Evolutionary conservation across 1,140 invertebrate genomes (phyloP).

Genomic region (Bradynema listronoti): DNA sequence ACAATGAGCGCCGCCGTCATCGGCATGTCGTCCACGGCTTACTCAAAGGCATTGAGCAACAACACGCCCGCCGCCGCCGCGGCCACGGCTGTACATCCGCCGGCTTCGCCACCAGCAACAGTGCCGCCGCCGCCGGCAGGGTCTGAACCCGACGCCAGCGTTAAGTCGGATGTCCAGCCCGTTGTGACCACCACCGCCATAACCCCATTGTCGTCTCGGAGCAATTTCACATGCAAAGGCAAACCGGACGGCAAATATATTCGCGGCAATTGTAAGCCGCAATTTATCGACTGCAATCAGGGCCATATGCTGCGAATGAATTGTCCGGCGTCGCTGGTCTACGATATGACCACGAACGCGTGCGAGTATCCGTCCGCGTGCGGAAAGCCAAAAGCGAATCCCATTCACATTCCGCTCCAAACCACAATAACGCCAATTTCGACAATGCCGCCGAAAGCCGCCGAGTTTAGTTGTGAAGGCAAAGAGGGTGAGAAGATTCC

Average conservation of each 20-base stretch:
- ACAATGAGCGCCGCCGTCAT: background rate
- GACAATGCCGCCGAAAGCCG: too few species aligned
- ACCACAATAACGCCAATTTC: too few species aligned
- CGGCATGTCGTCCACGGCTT: background rate
- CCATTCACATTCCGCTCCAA: too few species aligned
- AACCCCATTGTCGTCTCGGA: background rate
- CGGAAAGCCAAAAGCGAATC: background rate
- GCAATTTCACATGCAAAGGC: constrained; percentile 2
- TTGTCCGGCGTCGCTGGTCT: constrained; percentile 18
- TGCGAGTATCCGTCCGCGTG: constrained; percentile 14
- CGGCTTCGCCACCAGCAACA: background rate
- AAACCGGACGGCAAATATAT: background rate
- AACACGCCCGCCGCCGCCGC: background rate
- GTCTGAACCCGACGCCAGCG: too few species aligned
- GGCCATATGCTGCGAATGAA: background rate
- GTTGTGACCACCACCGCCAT: background rate
- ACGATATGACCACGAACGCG: background rate
- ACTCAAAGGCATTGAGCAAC: background rate
- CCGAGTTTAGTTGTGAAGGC: too few species aligned
- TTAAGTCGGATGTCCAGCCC: background rate
- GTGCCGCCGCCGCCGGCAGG: background rate
- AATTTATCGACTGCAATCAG: background rate
- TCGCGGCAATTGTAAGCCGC: background rate
- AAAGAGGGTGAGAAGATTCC: too few species aligned
- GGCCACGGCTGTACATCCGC: background rate